Evolutionary conservation across 2,113 vertebrate genomes (phyloP).

Genomic region (Campylorhamphus procurvoides): DNA sequence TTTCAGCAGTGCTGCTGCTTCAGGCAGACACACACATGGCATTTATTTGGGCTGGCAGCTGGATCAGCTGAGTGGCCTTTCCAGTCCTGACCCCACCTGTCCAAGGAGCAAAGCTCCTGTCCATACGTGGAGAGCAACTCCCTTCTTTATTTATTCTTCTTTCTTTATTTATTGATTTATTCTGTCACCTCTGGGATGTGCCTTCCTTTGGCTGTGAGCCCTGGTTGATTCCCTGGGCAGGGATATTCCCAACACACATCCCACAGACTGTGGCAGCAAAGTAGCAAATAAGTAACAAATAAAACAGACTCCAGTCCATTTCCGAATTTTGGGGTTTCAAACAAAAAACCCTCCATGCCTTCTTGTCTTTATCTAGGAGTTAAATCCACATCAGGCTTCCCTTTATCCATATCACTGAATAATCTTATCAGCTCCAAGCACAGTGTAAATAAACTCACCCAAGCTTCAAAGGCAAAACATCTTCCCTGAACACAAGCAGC

Average conservation of each 20-base stretch:
- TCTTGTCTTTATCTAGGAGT: background rate
- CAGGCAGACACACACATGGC: background rate
- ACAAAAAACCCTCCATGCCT: background rate
- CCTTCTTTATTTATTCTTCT: no score
- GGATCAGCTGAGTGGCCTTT: background rate
- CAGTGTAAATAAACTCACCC: constrained; percentile 26
- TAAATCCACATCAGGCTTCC: background rate
- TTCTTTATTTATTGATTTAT: no score
- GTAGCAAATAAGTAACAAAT: background rate
- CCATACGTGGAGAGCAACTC: background rate
- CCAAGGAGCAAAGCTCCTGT: background rate
- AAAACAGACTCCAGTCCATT: background rate
- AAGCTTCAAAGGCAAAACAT: constrained; percentile 50
- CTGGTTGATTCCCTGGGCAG: background rate
- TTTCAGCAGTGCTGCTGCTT: rapidly evolving
- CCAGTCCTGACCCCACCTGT: background rate
- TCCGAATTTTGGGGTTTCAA: background rate
- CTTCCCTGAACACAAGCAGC: background rate
- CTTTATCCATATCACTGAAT: background rate
- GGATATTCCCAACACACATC: background rate
- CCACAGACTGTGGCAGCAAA: background rate
- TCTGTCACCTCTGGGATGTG: background rate
- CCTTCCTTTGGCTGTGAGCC: background rate
- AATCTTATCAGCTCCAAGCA: constrained; percentile 45
- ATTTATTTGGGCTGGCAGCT: background rate